Evolutionary conservation across 2,113 vertebrate species (phyloP).

Genomic region (Actinemys pallida): DNA sequence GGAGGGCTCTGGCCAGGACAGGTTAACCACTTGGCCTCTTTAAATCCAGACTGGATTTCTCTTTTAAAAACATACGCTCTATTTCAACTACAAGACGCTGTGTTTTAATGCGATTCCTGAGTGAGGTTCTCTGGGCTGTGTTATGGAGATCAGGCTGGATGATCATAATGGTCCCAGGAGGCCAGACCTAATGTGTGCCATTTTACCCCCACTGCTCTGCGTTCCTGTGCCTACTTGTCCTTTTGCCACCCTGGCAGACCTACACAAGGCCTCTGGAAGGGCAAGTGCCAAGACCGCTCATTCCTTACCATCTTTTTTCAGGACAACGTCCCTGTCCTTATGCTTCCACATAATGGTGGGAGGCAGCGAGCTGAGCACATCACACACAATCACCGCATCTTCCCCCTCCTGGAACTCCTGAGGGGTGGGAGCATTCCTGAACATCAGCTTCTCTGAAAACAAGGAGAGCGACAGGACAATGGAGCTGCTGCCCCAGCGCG

Average conservation of each 20-base stretch:
- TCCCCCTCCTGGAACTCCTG: slow-evolving; percentile 97
- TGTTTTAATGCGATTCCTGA: background rate
- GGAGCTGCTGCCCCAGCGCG: background rate
- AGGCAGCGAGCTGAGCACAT: slow-evolving; percentile 92
- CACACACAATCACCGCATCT: slow-evolving; percentile 91
- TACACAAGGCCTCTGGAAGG: fast-evolving
- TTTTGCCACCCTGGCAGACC: background rate
- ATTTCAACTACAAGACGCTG: background rate
- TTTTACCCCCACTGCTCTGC: background rate
- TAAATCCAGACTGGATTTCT: background rate
- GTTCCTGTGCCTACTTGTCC: background rate
- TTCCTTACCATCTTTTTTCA: slow-evolving; percentile 94
- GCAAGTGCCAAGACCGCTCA: background rate
- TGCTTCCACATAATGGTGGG: slow-evolving; percentile 96
- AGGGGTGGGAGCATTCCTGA: slow-evolving; percentile 93
- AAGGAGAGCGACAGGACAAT: background rate
- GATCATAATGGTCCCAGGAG: background rate
- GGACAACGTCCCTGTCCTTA: slow-evolving; percentile 89
- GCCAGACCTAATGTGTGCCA: too few relatives aligned
- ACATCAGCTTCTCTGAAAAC: slow-evolving; percentile 94
- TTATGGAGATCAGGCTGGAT: background rate
- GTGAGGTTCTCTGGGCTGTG: background rate
- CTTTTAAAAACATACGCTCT: background rate
- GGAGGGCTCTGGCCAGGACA: background rate
- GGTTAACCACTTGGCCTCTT: background rate